These are phyloP conservation scores for Numida meleagris DNA, from an alignment of 2,113 vertebrate genomes.

Conservation along the genomic window DNA sequence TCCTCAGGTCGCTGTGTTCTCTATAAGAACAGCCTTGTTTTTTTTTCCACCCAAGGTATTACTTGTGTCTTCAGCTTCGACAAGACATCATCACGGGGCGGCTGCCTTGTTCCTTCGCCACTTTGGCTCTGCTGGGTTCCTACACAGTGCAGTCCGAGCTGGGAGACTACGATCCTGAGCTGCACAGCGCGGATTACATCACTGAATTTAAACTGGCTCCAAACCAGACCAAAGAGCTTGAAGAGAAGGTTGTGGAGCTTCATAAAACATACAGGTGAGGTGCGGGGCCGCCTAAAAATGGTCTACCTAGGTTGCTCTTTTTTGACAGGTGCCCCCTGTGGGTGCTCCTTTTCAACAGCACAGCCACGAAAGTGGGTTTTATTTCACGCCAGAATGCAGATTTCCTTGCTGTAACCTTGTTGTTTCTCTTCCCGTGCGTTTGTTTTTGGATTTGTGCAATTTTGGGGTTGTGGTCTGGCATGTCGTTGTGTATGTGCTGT, in stretches of 20 bases:
- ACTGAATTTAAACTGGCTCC: constrained; percentile 91
- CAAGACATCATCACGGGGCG: constrained; percentile 90
- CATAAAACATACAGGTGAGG: constrained; percentile 92
- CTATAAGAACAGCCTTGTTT: neutral
- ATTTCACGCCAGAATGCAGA: neutral
- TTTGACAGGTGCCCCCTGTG: neutral
- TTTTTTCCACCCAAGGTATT: constrained; percentile 81
- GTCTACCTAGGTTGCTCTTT: neutral
- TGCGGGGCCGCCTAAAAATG: rapidly evolving
- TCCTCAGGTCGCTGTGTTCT: neutral
- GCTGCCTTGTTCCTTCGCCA: constrained; percentile 97
- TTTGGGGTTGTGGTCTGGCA: neutral
- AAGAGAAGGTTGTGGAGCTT: constrained; percentile 95
- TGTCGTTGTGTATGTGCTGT: neutral
- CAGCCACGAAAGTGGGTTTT: neutral
- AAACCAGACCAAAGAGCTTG: constrained; percentile 94
- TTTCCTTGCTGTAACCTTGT: neutral
- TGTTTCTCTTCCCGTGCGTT: neutral
- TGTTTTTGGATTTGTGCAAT: neutral
- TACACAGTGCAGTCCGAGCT: constrained; percentile 96
- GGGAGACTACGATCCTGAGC: constrained; percentile 92
- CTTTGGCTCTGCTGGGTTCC: constrained; percentile 92
- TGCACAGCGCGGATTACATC: constrained; percentile 86
- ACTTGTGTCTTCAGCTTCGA: constrained; percentile 94
- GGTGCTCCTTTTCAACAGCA: neutral